A percentile compares a stretch with the other conserved stretches of the same genome.
Evolutionary conservation across 1,140 invertebrate genomes (phyloP).

Genomic region (Dendroctonus valens): DNA sequence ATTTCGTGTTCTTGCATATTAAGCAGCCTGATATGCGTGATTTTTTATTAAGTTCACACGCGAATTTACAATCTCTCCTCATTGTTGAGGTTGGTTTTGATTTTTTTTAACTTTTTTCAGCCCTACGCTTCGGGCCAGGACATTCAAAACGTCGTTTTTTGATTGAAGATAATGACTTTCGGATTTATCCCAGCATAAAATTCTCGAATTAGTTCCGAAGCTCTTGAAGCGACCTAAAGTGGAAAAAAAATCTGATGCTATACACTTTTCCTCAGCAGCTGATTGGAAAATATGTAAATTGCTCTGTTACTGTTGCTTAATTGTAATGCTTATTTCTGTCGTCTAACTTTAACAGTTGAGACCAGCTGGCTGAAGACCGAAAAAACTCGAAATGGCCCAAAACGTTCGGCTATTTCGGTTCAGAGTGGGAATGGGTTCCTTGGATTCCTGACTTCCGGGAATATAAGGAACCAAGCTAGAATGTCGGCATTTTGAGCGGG

Average conservation of each 20-base stretch:
- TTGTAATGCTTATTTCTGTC: too few species aligned
- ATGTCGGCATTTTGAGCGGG: too few species aligned
- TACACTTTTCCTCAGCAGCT: too few species aligned
- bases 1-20: conserved; percentile 46
- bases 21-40: conserved; percentile 39
- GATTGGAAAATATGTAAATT: too few species aligned
- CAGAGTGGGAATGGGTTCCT: too few species aligned
- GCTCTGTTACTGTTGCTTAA: too few species aligned
- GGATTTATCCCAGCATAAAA: conserved; percentile 12
- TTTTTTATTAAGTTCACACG: conserved; percentile 44
- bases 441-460: background rate
- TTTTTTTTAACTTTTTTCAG: conserved; percentile 14
- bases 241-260: too few species aligned
- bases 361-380: too few species aligned
- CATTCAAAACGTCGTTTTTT: conserved; percentile 1
- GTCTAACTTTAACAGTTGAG: too few species aligned
- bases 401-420: too few species aligned
- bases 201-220: conserved; percentile 5
- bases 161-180: conserved; percentile 7
- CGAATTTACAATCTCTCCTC: conserved; percentile 13
- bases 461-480: background rate
- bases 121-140: background rate
- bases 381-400: too few species aligned
- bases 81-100: conserved; percentile 15
- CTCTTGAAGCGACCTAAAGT: too few species aligned